Evolutionary conservation across 2,888 invertebrate genomes (phyloP), one percentile per base, ranked within the genome.

Genomic region (Chrysolina haemoptera): DNA sequence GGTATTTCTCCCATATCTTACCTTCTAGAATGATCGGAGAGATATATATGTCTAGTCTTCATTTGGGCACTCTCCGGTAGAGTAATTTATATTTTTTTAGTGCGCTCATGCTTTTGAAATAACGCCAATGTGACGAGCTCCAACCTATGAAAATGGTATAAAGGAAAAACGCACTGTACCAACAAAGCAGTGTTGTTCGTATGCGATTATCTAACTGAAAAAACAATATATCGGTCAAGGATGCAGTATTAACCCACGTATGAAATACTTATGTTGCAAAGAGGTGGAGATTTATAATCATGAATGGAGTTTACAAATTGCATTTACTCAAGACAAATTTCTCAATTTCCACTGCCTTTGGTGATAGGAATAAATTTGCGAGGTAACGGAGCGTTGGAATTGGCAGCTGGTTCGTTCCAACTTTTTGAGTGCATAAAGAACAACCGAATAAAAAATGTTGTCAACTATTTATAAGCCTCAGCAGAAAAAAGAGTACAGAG

Each of bases 181-280:
- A 27, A 53, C 43, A 53, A 66, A 40, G 50, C 62, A 69, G 18
- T 16, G 64, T 50, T 67, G 62, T 62, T 67, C 16, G 66, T 62
- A 50, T 48, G 27, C 35, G 66, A 64, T 71, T 74, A 68, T 68
- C 53, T 63, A 75, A 71, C 68, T 68, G 68, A 75, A 75, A 75
- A 75, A 75, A 75, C 65, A 46, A 62, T 64, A 75, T 75, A 71
- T 75, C 74, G 74, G 74, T 75, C 74, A 75, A 75, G 74, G 74
- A 71, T 68, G 43, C 20, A 71, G 62, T 65, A 75, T 75, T 71
- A 75, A 69, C 74, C 74, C 74, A 75, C 74, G 74, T 75, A 65
- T 73, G 65, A 73, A 73, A 73, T 68, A 63, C 69, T 75, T 62
- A 46, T 62, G 69, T 65, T 75, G 74, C 74, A 71, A 71, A 75